phyloP scores from a whole-genome alignment of 2,888 invertebrate species.

The Phytoseiulus persimilis region DNA sequence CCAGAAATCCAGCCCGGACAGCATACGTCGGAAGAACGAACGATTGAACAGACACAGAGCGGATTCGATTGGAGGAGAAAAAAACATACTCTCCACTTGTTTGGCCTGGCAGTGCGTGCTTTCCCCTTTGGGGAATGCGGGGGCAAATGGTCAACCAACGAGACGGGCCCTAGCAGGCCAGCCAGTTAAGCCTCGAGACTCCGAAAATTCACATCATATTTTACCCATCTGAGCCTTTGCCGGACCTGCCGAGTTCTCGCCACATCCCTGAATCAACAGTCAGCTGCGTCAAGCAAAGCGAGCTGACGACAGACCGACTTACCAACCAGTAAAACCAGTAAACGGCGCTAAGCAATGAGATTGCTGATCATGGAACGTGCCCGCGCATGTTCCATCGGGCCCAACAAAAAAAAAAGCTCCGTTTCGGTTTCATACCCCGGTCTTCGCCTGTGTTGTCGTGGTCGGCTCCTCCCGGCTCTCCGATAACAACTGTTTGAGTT shows the following conservation, averaged over 20 bases:
- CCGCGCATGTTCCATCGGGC: background rate
- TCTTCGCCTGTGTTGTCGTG: background rate
- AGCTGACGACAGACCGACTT: background rate
- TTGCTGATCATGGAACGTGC: conserved; percentile 32
- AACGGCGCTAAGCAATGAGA: background rate
- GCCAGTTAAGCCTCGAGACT: background rate
- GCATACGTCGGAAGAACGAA: background rate
- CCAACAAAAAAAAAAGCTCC: background rate
- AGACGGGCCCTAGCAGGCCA: background rate
- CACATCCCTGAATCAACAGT: background rate
- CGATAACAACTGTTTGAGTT: background rate
- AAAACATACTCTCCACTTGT: background rate
- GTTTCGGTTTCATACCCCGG: background rate
- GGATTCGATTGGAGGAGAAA: background rate
- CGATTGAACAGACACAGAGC: background rate
- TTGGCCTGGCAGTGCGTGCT: background rate
- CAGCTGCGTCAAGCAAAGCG: background rate
- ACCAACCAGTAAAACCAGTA: background rate
- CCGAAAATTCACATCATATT: background rate
- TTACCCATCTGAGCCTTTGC: background rate
- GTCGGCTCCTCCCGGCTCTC: background rate
- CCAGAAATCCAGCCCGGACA: background rate
- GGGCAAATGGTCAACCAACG: background rate
- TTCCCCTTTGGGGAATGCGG: background rate
- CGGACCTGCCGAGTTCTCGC: background rate